Evolutionary conservation across 2,113 vertebrate species (phyloP), one percentile per base, ranked within the genome.

Genomic region (Silurus asotus): DNA sequence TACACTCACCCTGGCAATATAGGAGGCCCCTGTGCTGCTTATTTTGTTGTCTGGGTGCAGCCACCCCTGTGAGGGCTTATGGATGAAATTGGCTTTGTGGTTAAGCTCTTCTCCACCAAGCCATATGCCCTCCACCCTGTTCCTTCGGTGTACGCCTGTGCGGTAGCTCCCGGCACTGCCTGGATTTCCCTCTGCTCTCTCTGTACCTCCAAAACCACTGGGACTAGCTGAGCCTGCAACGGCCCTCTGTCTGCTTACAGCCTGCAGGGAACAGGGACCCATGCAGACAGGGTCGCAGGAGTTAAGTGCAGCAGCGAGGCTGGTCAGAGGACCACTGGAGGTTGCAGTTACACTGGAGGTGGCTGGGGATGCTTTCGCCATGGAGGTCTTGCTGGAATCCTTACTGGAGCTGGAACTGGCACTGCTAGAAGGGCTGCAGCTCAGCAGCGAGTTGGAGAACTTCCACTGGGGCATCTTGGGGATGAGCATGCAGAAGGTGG

Each of bases 51-150:
- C 97, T 6, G 97, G 95, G 90, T 99, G 97, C 86, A 98, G 93
- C 97, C 97, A 99, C 80, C 97, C 97, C 89, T 98, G 97, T n/a
- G 97, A 94, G 2, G 97, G 98, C 92, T 98, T 99, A 93, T 97
- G 96, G 93, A 99, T 96, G 92, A 99, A 98, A 91, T 94, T 96
- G 58, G 96, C 96, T 89, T 96, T 98, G 87, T 96, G 96, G 90
- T 89, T 95, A 94, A 97, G 95, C 67, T 97, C 97, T 48, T 96
- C 97, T 25, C 93, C 94, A 11, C 93, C 92, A 14, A 92, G 93
- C 70, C 94, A 93, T 88, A 94, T 88, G 49, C 95, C 96, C n/a
- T 95, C 94, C 79, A 92, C 92, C 76, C 95, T 93, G n/a, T 94
- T 91, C 91, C 95, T 93, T 56, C 94, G 92, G n/a, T 90, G 95